Evolutionary conservation across 1,140 invertebrate species (phyloP).

Genomic region (Drosophila saltans): DNA sequence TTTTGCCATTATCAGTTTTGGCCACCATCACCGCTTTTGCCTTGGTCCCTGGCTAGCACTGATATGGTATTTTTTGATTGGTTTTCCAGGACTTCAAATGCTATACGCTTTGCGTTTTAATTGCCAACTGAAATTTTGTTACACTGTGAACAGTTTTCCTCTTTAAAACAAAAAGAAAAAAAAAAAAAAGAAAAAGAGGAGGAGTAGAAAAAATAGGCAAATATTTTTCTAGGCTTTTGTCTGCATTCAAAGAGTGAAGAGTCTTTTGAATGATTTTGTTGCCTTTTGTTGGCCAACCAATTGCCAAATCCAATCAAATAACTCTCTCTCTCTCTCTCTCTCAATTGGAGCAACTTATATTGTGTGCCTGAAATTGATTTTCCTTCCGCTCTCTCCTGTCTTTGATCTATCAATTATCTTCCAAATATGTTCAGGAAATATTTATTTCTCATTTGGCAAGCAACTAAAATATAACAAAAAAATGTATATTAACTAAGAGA

Average conservation of each 20-base stretch:
- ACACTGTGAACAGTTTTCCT: constrained; percentile 9
- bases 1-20: constrained; percentile 65
- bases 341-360: constrained; percentile 19
- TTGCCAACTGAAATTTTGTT: constrained; percentile 60
- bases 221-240: constrained; percentile 69
- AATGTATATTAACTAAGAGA: no score
- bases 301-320: constrained; percentile 45
- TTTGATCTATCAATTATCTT: not conserved
- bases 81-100: constrained; percentile 62
- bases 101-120: constrained; percentile 64
- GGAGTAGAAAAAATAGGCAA: constrained; percentile 51
- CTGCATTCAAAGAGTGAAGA: constrained; percentile 31
- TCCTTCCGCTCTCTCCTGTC: not conserved
- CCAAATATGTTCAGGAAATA: no score
- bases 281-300: constrained; percentile 11
- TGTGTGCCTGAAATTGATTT: constrained; percentile 21
- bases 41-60: constrained; percentile 25
- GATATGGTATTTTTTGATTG: constrained; percentile 77
- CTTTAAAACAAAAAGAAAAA: no score
- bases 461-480: no score
- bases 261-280: constrained; percentile 44
- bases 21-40: constrained; percentile 24
- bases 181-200: constrained; percentile 7
- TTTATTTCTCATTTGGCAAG: no score
- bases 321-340: not conserved